phyloP scores from a whole-genome alignment of 2,797 vertebrate genomes.

The Rallus crepitans region DNA sequence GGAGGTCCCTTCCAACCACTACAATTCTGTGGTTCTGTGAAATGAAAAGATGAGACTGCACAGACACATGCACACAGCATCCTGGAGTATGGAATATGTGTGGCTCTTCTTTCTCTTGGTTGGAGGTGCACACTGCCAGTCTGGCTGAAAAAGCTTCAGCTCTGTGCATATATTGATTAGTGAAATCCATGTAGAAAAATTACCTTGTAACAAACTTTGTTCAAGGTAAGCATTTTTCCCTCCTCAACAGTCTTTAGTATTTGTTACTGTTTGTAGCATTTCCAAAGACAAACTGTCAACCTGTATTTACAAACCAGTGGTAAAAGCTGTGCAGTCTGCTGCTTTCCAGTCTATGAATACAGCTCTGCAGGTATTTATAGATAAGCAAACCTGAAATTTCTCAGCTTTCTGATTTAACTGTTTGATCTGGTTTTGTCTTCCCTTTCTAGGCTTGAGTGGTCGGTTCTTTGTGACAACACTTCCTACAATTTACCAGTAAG shows the following conservation, averaged over 20 bases:
- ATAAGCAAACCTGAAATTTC: background rate
- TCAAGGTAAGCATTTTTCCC: background rate
- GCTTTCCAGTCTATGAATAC: background rate
- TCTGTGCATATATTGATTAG: background rate
- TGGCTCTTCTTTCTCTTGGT: background rate
- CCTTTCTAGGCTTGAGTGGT: slow-evolving; percentile 83
- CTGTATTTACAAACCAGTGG: background rate
- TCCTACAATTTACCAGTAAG: slow-evolving; percentile 91
- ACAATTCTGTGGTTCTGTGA: too few relatives aligned
- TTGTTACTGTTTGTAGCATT: background rate
- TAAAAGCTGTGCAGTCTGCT: background rate
- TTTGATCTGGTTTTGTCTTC: background rate
- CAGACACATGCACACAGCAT: background rate
- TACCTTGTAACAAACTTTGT: background rate
- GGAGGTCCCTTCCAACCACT: too few relatives aligned
- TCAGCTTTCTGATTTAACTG: background rate
- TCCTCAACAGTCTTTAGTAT: background rate
- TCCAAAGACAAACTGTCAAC: background rate
- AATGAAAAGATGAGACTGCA: too few relatives aligned
- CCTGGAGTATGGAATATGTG: background rate
- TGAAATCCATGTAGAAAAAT: background rate
- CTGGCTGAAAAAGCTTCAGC: background rate
- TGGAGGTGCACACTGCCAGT: background rate
- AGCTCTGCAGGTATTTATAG: background rate
- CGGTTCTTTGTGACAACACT: slow-evolving; percentile 90